Conservation (phyloP, 92 coral and sea anemone species). For the Pocillopora grandis region DNA sequence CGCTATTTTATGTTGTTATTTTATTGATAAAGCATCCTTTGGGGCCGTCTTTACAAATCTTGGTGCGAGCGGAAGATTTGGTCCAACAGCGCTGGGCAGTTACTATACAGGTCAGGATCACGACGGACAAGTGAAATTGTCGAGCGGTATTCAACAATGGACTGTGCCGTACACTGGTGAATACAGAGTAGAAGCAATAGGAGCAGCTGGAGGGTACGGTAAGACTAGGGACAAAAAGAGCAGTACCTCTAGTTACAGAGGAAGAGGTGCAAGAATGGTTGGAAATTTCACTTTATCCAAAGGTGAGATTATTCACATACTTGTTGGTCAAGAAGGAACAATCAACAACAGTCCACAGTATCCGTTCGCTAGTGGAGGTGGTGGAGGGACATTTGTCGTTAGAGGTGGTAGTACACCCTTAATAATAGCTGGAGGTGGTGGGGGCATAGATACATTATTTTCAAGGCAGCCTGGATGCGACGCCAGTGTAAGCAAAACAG, state of each 20-base stretch:
- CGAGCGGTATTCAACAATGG: slow-evolving; percentile 59
- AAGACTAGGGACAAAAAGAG: neutral
- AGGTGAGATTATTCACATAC: slow-evolving; percentile 47
- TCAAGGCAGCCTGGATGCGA: neutral
- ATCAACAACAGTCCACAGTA: neutral
- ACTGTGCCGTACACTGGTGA: slow-evolving; percentile 59
- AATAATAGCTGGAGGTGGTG: neutral
- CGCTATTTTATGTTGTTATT: too few species aligned
- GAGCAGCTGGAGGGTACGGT: slow-evolving; percentile 57
- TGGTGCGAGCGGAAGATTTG: slow-evolving; percentile 35
- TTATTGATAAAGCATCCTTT: neutral
- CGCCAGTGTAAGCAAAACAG: neutral
- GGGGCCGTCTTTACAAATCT: slow-evolving; percentile 1
- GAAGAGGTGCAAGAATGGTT: slow-evolving; percentile 59
- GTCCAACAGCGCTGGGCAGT: slow-evolving; percentile 42
- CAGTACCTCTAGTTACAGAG: slow-evolving; percentile 21
- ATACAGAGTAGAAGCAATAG: slow-evolving; percentile 57
- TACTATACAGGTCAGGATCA: slow-evolving; percentile 41
- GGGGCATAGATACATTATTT: neutral
- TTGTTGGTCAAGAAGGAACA: slow-evolving; percentile 71
- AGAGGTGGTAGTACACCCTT: neutral
- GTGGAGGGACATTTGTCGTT: neutral
- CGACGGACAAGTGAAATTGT: slow-evolving; percentile 39
- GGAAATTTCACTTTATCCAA: slow-evolving; percentile 51
- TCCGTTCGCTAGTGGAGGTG: neutral